Base-by-base conservation (phyloP, 2,113 vertebrate genomes). In the Heterotis niloticus region DNA sequence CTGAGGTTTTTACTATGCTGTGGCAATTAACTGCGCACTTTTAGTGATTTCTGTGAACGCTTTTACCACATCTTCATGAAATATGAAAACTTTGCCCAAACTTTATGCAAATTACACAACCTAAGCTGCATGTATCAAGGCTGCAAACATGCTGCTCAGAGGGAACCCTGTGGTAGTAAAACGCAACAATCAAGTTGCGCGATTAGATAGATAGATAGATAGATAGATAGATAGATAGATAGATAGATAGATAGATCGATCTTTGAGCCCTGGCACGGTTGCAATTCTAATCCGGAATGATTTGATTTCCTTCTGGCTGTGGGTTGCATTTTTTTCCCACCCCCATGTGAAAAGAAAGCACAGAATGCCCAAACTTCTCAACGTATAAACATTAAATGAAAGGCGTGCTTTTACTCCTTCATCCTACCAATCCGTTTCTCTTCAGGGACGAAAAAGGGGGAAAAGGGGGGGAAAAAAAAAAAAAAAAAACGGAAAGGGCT, bases 251-350 rank as follows among this genome's bases (percentile, higher is more conserved):
- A 60, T 17, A 10, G 79, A 87, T n/a, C n/a, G n/a, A n/a, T n/a
- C 87, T 80, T 84, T 60, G 81, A 71, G 80, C 79, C 79, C 85
- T 88, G 85, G 85, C 83, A 11, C 76, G 83, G 65, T 84, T 72
- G 79, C 83, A 84, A 86, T 87, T 83, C 85, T 83, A 81, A 86
- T 87, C 78, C 83, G 86, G 89, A 90, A 88, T 89, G 86, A 91
- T 87, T 89, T 84, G 83, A 90, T 91, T 90, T 91, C 86, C 90
- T 85, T 77, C 84, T 88, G 90, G 88, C 88, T 64, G 81, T 78
- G 79, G 76, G 83, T 76, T 79, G 51, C 71, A 70, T 75, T 81
- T 83, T 80, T 80, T 84, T 86, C n/a, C 34, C 79, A 79, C 88
- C 83, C 82, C 77, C 78, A 83, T 85, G 84, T 54, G 81, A 88